These are phyloP conservation scores for Sebastes minor DNA, from an alignment of 2,797 vertebrate species.

Conservation along the genomic window DNA sequence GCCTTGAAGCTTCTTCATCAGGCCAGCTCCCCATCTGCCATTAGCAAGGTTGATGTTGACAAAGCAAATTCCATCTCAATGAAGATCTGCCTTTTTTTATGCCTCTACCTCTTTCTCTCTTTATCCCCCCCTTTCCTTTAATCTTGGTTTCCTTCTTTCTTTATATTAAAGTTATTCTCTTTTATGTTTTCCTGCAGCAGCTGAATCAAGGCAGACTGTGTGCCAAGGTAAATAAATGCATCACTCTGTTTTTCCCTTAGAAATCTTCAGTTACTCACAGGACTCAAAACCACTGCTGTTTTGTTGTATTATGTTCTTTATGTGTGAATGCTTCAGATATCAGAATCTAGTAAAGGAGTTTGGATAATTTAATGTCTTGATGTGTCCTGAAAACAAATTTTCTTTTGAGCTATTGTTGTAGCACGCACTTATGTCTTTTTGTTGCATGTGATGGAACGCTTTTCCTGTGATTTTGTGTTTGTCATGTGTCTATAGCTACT, in stretches of 20 bases:
- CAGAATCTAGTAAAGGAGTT: background rate
- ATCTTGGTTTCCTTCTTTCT: slow-evolving; percentile 40
- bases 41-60: slow-evolving; percentile 44
- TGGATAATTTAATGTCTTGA: background rate
- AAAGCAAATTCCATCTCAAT: slow-evolving; percentile 50
- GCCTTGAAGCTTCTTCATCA: slow-evolving; percentile 38
- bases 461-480: background rate
- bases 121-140: slow-evolving; percentile 22
- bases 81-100: slow-evolving; percentile 19
- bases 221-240: slow-evolving; percentile 69
- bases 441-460: background rate
- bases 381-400: background rate
- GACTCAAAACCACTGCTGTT: background rate
- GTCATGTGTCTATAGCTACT: background rate
- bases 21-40: slow-evolving; percentile 23
- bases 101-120: background rate
- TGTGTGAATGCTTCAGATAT: background rate
- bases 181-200: slow-evolving; percentile 60
- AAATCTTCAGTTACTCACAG: slow-evolving; percentile 16
- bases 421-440: rapidly evolving
- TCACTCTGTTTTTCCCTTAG: slow-evolving; percentile 6
- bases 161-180: slow-evolving; percentile 50
- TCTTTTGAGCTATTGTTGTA: background rate
- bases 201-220: slow-evolving; percentile 35
- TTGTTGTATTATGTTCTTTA: background rate